Base-by-base conservation (phyloP, 2,113 vertebrate genomes). In the Anguilla japonica region DNA sequence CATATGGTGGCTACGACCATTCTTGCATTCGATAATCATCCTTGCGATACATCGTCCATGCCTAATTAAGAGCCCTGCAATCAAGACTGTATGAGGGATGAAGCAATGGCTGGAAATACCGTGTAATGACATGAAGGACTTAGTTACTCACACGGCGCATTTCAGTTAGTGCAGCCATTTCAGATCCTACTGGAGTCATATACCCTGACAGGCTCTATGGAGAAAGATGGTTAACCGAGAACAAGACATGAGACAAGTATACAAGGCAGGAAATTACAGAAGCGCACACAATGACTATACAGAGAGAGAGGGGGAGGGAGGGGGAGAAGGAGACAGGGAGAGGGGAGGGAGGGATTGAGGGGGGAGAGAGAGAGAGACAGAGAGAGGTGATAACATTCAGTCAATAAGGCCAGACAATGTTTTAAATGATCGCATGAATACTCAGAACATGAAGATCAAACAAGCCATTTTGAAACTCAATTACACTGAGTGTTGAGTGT, bases 141-240 rank as follows among this genome's bases (percentile, higher is more conserved):
- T 63, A 50, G 5, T 46, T 22, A 96, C 95, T 97, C 95, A 98
- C 97, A 93, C 97, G 95, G 71, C 97, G 96, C 96, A 98, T 97
- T 92, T 98, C 97, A 86, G 96, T 94, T 89, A 97, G 92, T 40
- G 96, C 95, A 26, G 95, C 94, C 93, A 98, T 96, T 90, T 98
- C 97, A 88, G 96, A 93, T 92, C 96, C 96, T 94, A 96, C 96
- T 60, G 97, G 93, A 87, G 96, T 96, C 95, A 98, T 96, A 92
- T 97, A 98, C 90, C 97, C 97, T 82, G 97, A 96, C 13, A 98
- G 91, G 88, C 94, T 96, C 97, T 98, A 94, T 0, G 90, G 89
- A 87, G 53, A 93, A 90, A 91, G 88, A 89, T 75, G 71, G 87
- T 83, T 75, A 11, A 29, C 71, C 90, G 86, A 90, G 90, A 5